phyloP scores from a whole-genome alignment of 2,888 invertebrate genomes.

The Oxyscelio sp. region DNA sequence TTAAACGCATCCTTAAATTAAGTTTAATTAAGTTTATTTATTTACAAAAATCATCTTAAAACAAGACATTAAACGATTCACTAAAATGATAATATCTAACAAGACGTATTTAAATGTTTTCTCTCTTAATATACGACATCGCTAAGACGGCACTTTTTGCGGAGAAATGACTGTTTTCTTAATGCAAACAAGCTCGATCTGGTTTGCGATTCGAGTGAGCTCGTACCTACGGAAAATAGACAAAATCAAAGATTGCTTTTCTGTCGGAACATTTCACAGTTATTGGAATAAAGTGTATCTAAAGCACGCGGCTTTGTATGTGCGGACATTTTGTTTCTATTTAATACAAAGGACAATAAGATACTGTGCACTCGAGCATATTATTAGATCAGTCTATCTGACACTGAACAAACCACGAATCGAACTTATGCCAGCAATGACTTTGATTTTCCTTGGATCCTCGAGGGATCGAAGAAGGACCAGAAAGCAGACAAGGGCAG shows the following conservation, averaged over 20 bases:
- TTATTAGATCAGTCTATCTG: conserved; percentile 75
- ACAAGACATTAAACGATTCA: too few species aligned
- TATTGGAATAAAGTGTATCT: conserved; percentile 24
- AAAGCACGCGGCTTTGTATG: conserved; percentile 19
- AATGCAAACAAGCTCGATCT: too few species aligned
- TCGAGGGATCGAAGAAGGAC: conserved; percentile 76
- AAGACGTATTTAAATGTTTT: too few species aligned
- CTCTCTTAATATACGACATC: too few species aligned
- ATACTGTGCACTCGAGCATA: conserved; percentile 68
- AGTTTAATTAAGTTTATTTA: too few species aligned
- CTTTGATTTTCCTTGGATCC: conserved; percentile 82
- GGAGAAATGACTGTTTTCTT: too few species aligned
- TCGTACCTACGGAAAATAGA: too few species aligned
- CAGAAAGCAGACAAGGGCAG: conserved; percentile 74
- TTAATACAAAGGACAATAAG: conserved; percentile 60
- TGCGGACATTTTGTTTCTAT: conserved; percentile 45
- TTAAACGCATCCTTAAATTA: too few species aligned
- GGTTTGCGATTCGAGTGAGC: too few species aligned
- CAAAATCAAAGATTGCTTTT: conserved; percentile 2
- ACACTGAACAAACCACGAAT: conserved; percentile 76
- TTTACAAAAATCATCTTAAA: too few species aligned
- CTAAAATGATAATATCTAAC: too few species aligned
- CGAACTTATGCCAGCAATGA: conserved; percentile 78
- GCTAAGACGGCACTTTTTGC: too few species aligned
- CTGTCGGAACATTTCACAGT: neutral